Evolutionary conservation across 2,797 vertebrate species (phyloP).

Genomic region (Graptemys geographica): DNA sequence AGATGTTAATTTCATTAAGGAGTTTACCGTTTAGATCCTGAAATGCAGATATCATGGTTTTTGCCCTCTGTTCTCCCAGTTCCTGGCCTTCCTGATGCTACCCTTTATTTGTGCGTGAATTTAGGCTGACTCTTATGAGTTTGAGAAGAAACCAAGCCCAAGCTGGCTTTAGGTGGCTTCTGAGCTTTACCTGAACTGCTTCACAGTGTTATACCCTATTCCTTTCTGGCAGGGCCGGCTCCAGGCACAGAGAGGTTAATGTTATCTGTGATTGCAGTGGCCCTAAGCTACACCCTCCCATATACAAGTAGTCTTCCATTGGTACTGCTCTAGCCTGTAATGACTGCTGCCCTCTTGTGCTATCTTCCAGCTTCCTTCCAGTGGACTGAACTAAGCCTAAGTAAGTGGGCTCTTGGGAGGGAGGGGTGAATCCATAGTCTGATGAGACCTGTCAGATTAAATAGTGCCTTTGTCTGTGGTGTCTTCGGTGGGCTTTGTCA

Average conservation of each 20-base stretch:
- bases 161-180: background rate
- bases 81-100: background rate
- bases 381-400: conserved; percentile 20
- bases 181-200: background rate
- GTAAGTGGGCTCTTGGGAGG: background rate
- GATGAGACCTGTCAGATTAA: background rate
- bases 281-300: background rate
- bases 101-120: background rate
- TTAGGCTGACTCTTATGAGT: background rate
- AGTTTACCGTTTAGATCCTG: background rate
- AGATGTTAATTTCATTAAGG: accelerated
- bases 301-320: background rate
- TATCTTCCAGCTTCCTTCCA: background rate
- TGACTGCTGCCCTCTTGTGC: no score
- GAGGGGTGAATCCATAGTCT: conserved; percentile 35
- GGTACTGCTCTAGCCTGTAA: no score
- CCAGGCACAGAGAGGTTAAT: background rate
- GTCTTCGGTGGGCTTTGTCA: conserved; percentile 41
- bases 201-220: background rate
- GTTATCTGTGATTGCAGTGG: accelerated
- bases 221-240: background rate
- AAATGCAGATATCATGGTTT: background rate
- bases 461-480: conserved; percentile 30
- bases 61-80: accelerated
- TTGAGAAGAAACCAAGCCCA: accelerated